Conservation (phyloP, 2,113 vertebrate species). For the Mobula hypostoma region DNA sequence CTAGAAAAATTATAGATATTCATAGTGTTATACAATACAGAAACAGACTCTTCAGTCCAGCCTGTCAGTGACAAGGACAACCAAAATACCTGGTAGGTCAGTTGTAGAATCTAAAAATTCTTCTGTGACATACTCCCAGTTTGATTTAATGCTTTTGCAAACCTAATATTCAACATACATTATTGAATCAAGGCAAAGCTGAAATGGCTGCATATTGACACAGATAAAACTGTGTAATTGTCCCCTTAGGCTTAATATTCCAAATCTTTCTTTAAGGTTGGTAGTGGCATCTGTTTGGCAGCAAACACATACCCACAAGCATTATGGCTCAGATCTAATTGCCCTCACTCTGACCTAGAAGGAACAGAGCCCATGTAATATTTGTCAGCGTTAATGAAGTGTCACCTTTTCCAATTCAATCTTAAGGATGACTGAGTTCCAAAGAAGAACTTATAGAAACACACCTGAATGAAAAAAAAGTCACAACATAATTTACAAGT, state of each 20-base stretch:
- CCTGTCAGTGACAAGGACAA: too few relatives aligned
- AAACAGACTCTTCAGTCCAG: too few relatives aligned
- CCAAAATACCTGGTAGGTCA: too few relatives aligned
- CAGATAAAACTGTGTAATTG: background rate
- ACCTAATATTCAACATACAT: background rate
- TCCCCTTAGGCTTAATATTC: background rate
- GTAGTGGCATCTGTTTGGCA: background rate
- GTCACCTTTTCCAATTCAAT: background rate
- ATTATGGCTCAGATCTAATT: background rate
- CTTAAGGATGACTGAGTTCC: background rate
- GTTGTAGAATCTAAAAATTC: background rate
- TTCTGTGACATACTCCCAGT: background rate
- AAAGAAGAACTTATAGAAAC: background rate
- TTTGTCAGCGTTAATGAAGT: background rate
- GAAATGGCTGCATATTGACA: background rate
- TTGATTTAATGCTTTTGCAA: background rate
- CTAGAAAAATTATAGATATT: background rate
- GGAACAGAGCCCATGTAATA: background rate
- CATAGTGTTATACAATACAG: background rate
- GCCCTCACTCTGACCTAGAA: background rate
- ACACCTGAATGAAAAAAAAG: background rate
- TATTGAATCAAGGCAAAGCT: background rate
- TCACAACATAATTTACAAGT: background rate
- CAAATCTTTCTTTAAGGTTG: background rate
- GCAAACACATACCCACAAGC: background rate